Evolutionary conservation across 2,113 vertebrate genomes (phyloP).

Genomic region (Hippocampus mohnikei): DNA sequence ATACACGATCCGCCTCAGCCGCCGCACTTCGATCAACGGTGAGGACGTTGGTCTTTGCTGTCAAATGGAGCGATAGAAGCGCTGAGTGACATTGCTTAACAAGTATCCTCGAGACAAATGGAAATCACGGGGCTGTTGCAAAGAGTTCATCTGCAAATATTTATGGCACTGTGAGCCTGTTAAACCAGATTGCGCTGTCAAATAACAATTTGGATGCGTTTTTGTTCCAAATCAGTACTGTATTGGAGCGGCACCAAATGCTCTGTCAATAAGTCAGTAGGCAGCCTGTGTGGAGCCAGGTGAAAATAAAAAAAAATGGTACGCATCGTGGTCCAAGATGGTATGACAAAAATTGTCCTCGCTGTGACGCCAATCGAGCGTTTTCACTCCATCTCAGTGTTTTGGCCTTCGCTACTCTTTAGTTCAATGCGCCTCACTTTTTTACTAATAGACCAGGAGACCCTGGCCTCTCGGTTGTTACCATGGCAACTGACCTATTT

Average conservation of each 20-base stretch:
- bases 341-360: background rate
- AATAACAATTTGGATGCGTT: background rate
- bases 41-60: background rate
- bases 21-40: background rate
- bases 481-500: constrained; percentile 95
- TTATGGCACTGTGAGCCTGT: background rate
- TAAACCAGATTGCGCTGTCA: background rate
- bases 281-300: too few species aligned
- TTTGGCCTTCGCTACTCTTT: background rate
- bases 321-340: too few species aligned
- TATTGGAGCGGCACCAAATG: background rate
- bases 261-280: background rate
- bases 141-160: too few species aligned
- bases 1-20: background rate
- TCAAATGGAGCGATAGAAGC: background rate
- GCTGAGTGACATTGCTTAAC: background rate
- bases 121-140: background rate
- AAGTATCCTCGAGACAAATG: background rate
- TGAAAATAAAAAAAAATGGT: too few species aligned
- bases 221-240: background rate
- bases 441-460: constrained; percentile 88
- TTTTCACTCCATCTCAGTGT: background rate
- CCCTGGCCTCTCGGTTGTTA: constrained; percentile 88
- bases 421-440: constrained; percentile 81
- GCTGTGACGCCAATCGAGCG: background rate